These are phyloP conservation scores for Cynopterus sphinx DNA, from an alignment of 2,797 vertebrate species.

Conservation along the genomic window DNA sequence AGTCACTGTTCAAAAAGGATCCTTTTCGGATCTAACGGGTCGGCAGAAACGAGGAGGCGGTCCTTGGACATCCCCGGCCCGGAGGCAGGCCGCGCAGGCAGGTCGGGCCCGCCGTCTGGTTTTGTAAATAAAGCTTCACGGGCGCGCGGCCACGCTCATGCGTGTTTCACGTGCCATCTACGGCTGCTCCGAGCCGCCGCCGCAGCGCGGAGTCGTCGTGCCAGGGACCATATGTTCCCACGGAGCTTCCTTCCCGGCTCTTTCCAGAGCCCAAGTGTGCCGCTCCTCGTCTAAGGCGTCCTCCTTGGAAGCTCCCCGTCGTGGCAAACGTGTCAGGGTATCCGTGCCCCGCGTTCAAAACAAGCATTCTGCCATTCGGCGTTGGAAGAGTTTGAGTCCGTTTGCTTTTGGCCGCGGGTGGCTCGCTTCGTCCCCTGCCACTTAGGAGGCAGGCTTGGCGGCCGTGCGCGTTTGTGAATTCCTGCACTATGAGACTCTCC, in stretches of 20 bases:
- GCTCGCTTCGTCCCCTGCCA: not conserved
- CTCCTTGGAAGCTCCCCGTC: not conserved
- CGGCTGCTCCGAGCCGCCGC: not conserved
- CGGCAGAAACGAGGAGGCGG: not conserved
- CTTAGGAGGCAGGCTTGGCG: not conserved
- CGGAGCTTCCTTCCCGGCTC: not conserved
- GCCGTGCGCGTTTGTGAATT: not conserved
- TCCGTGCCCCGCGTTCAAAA: not conserved
- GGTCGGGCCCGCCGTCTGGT: not conserved
- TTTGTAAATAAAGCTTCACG: slow-evolving; percentile 54
- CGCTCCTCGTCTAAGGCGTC: not conserved
- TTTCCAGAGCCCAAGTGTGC: not conserved
- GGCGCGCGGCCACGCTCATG: not conserved
- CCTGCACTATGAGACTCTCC: not conserved
- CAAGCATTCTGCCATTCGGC: accelerated
- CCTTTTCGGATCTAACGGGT: not conserved
- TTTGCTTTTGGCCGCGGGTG: not conserved
- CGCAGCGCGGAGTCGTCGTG: not conserved
- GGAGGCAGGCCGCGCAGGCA: not conserved
- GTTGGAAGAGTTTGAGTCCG: not conserved
- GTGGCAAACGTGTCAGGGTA: accelerated
- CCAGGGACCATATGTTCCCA: not conserved
- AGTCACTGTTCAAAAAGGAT: not conserved
- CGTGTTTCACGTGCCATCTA: not conserved
- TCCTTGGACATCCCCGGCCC: not conserved